Percentiles rank a stretch among this genome's conserved stretches.
Evolutionary conservation across 2,888 invertebrate species (phyloP).

Genomic region (Drosophila paracracens): DNA sequence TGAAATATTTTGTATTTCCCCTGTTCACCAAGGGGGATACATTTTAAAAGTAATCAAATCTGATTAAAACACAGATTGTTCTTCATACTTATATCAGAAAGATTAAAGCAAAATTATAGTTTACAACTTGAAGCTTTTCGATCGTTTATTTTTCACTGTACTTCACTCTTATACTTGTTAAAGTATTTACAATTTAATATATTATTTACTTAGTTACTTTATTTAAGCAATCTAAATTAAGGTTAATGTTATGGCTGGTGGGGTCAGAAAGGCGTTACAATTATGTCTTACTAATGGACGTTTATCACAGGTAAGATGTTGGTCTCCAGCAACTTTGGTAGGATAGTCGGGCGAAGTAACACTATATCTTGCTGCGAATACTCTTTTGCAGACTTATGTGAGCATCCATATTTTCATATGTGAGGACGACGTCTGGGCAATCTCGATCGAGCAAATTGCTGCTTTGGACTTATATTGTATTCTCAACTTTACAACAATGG

Average conservation of each 20-base stretch:
- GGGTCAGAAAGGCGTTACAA: neutral
- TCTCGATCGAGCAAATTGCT: neutral
- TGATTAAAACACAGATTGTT: neutral
- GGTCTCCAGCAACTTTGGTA: neutral
- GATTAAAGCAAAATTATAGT: neutral
- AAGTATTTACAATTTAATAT: neutral
- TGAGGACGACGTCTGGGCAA: neutral
- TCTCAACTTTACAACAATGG: neutral
- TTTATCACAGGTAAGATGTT: neutral
- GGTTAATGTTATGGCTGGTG: neutral
- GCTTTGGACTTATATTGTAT: neutral
- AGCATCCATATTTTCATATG: no score
- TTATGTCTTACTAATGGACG: neutral
- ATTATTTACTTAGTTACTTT: neutral
- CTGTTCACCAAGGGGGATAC: neutral
- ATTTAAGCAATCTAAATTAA: neutral
- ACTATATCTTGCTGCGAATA: neutral
- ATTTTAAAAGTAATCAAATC: neutral
- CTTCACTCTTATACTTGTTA: neutral
- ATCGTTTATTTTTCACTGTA: neutral
- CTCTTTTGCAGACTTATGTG: neutral
- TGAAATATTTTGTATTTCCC: neutral
- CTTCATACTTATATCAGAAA: neutral
- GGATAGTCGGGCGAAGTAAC: neutral
- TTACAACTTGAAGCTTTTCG: neutral